These are phyloP conservation scores for Steinernema scapterisci DNA, from an alignment of 2,888 invertebrate species.

Conservation along the genomic window DNA sequence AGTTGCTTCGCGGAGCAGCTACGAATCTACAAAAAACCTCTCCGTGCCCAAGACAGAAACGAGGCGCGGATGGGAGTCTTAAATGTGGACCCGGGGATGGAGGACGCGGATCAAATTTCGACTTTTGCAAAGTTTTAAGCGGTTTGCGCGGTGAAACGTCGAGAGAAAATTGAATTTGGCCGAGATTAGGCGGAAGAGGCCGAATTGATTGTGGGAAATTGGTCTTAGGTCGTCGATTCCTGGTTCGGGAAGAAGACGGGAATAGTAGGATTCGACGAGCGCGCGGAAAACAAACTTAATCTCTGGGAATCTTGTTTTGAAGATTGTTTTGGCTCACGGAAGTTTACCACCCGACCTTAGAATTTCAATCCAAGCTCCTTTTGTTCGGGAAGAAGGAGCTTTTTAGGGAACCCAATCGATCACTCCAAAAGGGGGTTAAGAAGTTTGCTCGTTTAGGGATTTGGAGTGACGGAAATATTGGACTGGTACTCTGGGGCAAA, in stretches of 20 bases:
- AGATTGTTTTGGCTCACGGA: too few species aligned
- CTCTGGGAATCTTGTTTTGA: too few species aligned
- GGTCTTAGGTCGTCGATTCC: neutral
- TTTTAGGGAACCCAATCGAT: too few species aligned
- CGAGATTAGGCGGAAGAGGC: slow-evolving; percentile 26
- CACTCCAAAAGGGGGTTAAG: too few species aligned
- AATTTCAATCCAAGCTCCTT: too few species aligned
- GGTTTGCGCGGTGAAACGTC: slow-evolving; percentile 25
- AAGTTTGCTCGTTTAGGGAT: too few species aligned
- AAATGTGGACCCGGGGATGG: neutral
- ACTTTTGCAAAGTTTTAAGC: neutral
- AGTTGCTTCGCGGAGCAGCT: neutral
- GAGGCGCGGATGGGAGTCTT: neutral
- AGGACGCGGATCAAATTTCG: neutral
- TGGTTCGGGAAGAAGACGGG: neutral
- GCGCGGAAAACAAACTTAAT: neutral
- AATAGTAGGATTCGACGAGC: neutral
- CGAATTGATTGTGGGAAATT: slow-evolving; percentile 31
- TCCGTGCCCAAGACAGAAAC: neutral
- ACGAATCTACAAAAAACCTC: slow-evolving; percentile 2
- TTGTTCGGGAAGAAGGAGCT: too few species aligned
- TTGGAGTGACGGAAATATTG: too few species aligned
- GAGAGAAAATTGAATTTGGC: slow-evolving; percentile 9
- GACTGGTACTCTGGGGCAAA: too few species aligned
- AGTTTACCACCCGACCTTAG: too few species aligned